Conservation (phyloP, 2,113 vertebrate genomes). For the Dendropsophus ebraccatus region DNA sequence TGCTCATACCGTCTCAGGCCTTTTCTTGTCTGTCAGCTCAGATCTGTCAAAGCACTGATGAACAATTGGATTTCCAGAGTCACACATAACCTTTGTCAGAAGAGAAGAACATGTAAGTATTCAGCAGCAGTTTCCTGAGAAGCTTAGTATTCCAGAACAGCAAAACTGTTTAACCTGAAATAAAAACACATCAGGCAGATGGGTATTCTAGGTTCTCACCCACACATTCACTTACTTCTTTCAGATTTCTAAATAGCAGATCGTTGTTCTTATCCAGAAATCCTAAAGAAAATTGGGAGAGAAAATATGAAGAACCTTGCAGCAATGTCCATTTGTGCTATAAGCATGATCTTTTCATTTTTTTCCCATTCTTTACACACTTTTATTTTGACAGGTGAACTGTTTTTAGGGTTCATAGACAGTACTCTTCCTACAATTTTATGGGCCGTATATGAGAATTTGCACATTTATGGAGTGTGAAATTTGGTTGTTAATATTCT, state of each 20-base stretch:
- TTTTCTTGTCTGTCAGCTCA: slow-evolving; percentile 94
- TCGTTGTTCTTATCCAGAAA: slow-evolving; percentile 99
- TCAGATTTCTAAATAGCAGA: slow-evolving; percentile 95
- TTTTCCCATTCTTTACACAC: too few relatives aligned
- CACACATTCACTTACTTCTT: slow-evolving; percentile 82
- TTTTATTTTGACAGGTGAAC: too few relatives aligned
- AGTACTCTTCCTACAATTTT: too few relatives aligned
- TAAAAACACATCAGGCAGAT: neutral
- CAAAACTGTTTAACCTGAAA: neutral
- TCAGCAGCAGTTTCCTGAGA: neutral
- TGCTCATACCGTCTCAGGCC: slow-evolving; percentile 90
- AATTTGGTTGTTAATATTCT: too few relatives aligned
- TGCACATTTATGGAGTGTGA: too few relatives aligned
- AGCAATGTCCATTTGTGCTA: neutral
- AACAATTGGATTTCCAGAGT: slow-evolving; percentile 92
- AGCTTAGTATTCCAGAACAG: neutral
- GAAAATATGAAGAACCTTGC: neutral
- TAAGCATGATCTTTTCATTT: too few relatives aligned
- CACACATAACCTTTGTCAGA: slow-evolving; percentile 85
- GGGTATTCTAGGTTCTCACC: neutral
- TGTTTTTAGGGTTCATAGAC: too few relatives aligned
- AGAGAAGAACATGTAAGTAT: neutral
- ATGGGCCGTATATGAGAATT: too few relatives aligned
- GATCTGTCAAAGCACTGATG: slow-evolving; percentile 88
- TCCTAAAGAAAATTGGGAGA: slow-evolving; percentile 71